Evolutionary conservation across 2,888 invertebrate species (phyloP).

Genomic region (Epirrita christyi): DNA sequence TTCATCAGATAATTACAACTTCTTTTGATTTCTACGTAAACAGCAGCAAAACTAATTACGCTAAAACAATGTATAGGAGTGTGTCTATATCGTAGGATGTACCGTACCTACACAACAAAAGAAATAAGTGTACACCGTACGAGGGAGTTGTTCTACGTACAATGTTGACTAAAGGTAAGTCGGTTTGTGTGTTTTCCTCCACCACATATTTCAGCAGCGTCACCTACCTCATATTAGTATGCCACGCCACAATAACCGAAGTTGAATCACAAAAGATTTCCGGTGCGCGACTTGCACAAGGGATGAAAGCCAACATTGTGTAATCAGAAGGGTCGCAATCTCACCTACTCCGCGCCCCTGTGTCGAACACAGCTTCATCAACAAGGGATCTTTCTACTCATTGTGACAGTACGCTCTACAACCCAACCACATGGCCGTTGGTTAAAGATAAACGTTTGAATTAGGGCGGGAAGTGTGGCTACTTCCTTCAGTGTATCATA

Average conservation of each 20-base stretch:
- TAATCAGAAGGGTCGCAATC: conserved; percentile 85
- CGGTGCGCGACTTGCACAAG: conserved; percentile 83
- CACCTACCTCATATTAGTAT: conserved; percentile 80
- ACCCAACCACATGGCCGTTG: conserved; percentile 26
- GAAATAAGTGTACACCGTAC: neutral
- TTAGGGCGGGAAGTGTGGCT: conserved; percentile 25
- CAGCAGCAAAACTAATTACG: neutral
- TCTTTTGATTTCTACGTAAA: too few relatives aligned
- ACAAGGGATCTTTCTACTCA: conserved; percentile 78
- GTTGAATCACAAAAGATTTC: conserved; percentile 84
- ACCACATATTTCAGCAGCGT: conserved; percentile 70
- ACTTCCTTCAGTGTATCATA: conserved; percentile 18
- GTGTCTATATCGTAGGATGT: too few relatives aligned
- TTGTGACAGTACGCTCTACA: conserved; percentile 68
- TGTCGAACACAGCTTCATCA: conserved; percentile 82
- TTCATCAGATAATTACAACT: too few relatives aligned
- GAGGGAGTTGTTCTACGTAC: conserved; percentile 22
- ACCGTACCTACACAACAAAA: neutral
- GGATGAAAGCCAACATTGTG: conserved; percentile 84
- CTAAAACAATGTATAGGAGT: too few relatives aligned
- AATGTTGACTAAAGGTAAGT: conserved; percentile 49
- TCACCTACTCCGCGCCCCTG: conserved; percentile 69
- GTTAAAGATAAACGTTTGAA: conserved; percentile 31
- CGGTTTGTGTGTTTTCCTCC: conserved; percentile 55
- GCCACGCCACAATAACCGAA: conserved; percentile 81